Evolutionary conservation across 2,113 vertebrate species (phyloP).

Genomic region (Vombatus ursinus): DNA sequence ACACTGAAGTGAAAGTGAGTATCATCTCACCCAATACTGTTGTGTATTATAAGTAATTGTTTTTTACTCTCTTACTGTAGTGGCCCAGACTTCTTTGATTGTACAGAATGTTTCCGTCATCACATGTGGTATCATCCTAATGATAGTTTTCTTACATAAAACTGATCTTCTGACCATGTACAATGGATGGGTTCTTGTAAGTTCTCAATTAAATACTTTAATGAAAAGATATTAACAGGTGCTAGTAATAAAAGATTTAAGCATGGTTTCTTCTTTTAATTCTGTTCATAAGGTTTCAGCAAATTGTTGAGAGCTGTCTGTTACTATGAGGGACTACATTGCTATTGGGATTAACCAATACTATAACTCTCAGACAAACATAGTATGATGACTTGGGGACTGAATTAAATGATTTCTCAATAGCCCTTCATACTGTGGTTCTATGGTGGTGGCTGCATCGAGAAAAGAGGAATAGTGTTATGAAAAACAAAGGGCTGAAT

Average conservation of each 20-base stretch:
- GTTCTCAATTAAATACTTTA: constrained; percentile 70
- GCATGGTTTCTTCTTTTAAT: neutral
- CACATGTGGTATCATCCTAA: constrained; percentile 94
- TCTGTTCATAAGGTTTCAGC: constrained; percentile 36
- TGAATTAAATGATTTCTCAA: neutral
- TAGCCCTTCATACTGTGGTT: neutral
- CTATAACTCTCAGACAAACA: constrained; percentile 3
- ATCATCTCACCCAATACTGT: neutral
- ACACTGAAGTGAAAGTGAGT: neutral
- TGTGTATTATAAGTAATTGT: neutral
- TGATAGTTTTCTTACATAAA: constrained; percentile 96
- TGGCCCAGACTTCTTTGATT: constrained; percentile 96
- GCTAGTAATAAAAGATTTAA: neutral
- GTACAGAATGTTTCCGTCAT: constrained; percentile 97
- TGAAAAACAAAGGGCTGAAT: neutral
- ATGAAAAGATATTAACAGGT: constrained; percentile 8
- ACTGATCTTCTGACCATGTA: constrained; percentile 90
- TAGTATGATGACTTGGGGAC: constrained; percentile 17
- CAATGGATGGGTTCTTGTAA: constrained; percentile 97
- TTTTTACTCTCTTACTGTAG: constrained; percentile 81
- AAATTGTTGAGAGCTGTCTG: constrained; percentile 21
- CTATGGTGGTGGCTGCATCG: neutral
- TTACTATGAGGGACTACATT: neutral
- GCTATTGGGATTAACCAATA: neutral
- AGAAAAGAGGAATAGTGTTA: neutral